These are phyloP conservation scores for Luehdorfia chinensis DNA, from an alignment of 1,140 invertebrate species.

Conservation along the genomic window DNA sequence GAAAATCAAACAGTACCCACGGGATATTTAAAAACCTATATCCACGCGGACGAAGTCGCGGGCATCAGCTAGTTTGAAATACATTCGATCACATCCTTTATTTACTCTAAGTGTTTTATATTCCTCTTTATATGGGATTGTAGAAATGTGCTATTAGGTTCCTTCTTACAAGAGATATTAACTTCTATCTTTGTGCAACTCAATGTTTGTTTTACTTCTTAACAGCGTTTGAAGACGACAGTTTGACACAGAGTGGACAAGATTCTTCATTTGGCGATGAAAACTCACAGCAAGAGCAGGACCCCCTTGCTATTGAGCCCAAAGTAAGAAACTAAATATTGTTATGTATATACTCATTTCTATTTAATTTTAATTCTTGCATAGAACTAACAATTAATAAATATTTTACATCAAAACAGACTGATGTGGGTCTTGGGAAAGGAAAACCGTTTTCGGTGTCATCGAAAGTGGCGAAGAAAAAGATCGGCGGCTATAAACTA, in stretches of 20 bases:
- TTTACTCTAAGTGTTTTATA: too few species aligned
- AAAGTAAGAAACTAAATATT: conserved; percentile 53
- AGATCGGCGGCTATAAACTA: conserved; percentile 80
- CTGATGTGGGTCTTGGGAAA: conserved; percentile 84
- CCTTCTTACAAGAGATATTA: too few species aligned
- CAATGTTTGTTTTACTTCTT: conserved; percentile 20
- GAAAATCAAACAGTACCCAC: too few species aligned
- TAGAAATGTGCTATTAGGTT: too few species aligned
- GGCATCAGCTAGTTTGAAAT: too few species aligned
- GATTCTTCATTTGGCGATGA: conserved; percentile 82
- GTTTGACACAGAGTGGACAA: conserved; percentile 81
- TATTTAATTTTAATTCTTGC: neutral
- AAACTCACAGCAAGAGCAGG: conserved; percentile 73
- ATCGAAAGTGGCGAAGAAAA: conserved; percentile 87
- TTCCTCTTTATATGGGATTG: too few species aligned
- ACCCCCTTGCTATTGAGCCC: conserved; percentile 81
- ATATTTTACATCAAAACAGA: conserved; percentile 37
- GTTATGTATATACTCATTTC: neutral
- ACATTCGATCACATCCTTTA: too few species aligned
- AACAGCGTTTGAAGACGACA: conserved; percentile 81
- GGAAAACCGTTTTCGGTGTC: conserved; percentile 87
- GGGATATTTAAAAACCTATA: too few species aligned
- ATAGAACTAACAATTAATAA: neutral
- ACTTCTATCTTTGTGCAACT: too few species aligned
- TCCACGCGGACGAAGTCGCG: too few species aligned